A percentile compares a stretch with the other conserved stretches of the same genome.
Conservation (phyloP, 2,113 vertebrate genomes). For the Perca flavescens region DNA sequence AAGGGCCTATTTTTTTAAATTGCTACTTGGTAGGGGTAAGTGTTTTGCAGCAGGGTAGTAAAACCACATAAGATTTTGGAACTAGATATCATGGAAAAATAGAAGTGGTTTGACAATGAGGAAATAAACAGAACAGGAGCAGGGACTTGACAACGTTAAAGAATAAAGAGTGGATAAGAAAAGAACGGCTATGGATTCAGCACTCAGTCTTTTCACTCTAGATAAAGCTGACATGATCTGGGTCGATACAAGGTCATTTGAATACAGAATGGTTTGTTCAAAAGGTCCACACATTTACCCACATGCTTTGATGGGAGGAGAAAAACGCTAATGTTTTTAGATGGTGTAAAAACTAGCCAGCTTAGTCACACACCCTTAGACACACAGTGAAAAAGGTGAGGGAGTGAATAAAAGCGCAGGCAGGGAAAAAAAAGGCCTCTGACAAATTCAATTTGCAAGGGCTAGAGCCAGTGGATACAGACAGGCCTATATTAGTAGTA, state of each 20-base stretch:
- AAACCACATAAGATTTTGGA: constrained; percentile 46
- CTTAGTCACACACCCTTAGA: constrained; percentile 42
- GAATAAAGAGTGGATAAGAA: constrained; percentile 31
- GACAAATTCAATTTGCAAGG: constrained; percentile 77
- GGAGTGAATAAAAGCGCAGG: constrained; percentile 30
- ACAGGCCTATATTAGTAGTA: constrained; percentile 77
- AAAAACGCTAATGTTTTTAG: constrained; percentile 32
- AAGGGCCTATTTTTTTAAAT: constrained; percentile 54
- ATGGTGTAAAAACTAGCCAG: constrained; percentile 46
- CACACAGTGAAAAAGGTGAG: constrained; percentile 43
- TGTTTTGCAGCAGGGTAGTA: constrained; percentile 36
- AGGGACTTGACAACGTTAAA: constrained; percentile 41
- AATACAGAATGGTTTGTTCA: constrained; percentile 42
- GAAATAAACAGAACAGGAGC: constrained; percentile 33
- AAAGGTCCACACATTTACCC: constrained; percentile 3
- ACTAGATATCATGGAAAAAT: constrained; percentile 37
- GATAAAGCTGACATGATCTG: constrained; percentile 30
- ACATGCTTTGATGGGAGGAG: not conserved
- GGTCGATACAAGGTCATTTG: constrained; percentile 30
- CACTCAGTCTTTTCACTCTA: constrained; percentile 23
- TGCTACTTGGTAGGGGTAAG: constrained; percentile 50
- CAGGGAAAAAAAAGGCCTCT: constrained; percentile 42
- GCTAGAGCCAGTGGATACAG: constrained; percentile 64
- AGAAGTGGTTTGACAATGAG: constrained; percentile 24
- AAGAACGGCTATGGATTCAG: constrained; percentile 8